Conservation (phyloP, 35 echinoderm and acorn worm species). For the Stichopus chloronotus region DNA sequence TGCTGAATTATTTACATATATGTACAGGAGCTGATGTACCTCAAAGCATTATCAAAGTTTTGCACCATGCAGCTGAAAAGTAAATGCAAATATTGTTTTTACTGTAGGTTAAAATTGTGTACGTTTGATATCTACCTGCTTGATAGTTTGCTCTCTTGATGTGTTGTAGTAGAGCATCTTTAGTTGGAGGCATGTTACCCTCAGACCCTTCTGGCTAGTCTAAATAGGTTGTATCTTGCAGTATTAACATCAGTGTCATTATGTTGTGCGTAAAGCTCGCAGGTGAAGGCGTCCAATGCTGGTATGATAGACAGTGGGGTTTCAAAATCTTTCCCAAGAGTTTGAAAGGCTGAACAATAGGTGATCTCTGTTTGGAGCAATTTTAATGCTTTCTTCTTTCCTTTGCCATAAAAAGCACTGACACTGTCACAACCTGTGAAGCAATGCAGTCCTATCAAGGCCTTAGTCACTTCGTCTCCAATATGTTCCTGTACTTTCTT, state of each 20-base stretch:
- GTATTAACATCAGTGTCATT: slow-evolving; percentile 3
- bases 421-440: slow-evolving; percentile 70
- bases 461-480: slow-evolving; percentile 16
- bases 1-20: too few species aligned
- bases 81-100: too few species aligned
- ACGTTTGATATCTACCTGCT: slow-evolving; percentile 19
- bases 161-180: slow-evolving; percentile 59
- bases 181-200: slow-evolving; percentile 41
- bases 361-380: not conserved
- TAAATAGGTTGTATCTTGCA: slow-evolving; percentile 52
- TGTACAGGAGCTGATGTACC: too few species aligned
- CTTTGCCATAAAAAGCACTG: slow-evolving; percentile 73
- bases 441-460: slow-evolving; percentile 64
- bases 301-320: not conserved
- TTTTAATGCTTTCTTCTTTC: slow-evolving; percentile 58
- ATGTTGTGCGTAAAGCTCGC: slow-evolving; percentile 50
- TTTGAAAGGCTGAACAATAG: slow-evolving; percentile 1
- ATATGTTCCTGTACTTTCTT: slow-evolving; percentile 1
- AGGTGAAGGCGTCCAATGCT: slow-evolving; percentile 11
- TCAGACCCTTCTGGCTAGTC: slow-evolving; percentile 35
- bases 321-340: slow-evolving; percentile 25
- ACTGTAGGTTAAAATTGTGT: too few species aligned
- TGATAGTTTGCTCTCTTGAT: slow-evolving; percentile 61
- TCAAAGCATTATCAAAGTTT: too few species aligned
- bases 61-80: too few species aligned